Evolutionary conservation across 2,797 vertebrate species (phyloP).

Genomic region (Sebastes paucispinis): DNA sequence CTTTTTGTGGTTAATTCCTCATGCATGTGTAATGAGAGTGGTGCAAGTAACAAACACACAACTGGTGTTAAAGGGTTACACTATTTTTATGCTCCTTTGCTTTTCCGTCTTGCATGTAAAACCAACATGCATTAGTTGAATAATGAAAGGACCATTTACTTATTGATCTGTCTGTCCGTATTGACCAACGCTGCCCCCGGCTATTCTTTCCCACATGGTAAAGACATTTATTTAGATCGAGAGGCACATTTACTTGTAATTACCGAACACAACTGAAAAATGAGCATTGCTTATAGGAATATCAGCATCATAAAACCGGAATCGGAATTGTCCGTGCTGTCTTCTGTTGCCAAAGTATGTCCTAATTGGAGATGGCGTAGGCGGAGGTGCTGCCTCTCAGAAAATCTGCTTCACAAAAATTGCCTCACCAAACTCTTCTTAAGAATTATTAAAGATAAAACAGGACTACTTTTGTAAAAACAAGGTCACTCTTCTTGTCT

Average conservation of each 20-base stretch:
- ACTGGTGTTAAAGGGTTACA: constrained; percentile 38
- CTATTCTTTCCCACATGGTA: constrained; percentile 62
- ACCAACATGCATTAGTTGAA: constrained; percentile 76
- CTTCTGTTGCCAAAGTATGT: constrained; percentile 7
- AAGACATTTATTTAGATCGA: constrained; percentile 71
- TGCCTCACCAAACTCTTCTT: background rate
- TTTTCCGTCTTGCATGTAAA: constrained; percentile 53
- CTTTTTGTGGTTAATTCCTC: constrained; percentile 64
- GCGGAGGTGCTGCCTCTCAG: background rate
- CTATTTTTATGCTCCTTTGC: constrained; percentile 40
- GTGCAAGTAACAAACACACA: constrained; percentile 39
- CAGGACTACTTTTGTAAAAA: background rate
- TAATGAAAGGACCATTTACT: constrained; percentile 75
- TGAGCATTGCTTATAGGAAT: constrained; percentile 25
- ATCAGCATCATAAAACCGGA: constrained; percentile 41
- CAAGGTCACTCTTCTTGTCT: background rate
- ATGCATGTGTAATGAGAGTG: constrained; percentile 54
- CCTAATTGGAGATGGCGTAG: background rate
- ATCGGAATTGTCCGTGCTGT: background rate
- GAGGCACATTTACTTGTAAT: constrained; percentile 63
- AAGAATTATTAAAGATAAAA: background rate
- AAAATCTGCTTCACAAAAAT: background rate
- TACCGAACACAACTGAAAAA: constrained; percentile 52
- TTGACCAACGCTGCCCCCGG: constrained; percentile 67
- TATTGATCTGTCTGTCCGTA: constrained; percentile 80